Evolutionary conservation across 1,140 invertebrate genomes (phyloP), one percentile per base, ranked within the genome.

Genomic region (Andricus grossulariae): DNA sequence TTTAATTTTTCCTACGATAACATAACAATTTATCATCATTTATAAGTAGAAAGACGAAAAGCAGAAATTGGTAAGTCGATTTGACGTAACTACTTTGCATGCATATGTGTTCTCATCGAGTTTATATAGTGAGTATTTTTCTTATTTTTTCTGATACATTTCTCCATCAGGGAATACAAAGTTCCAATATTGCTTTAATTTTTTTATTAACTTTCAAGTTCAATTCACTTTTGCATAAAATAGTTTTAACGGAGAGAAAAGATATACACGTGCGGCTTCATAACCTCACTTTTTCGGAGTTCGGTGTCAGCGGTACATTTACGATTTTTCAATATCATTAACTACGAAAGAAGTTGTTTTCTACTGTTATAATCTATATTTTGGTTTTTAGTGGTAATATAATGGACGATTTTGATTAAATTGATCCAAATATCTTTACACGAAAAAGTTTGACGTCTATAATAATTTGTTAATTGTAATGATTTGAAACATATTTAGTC

Each of bases 71-170:
- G 60, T 66, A 16, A 66, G 60, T 66, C 25, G 7, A 39, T 66
- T 66, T 39, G 25, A 66, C 60, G 60, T 45, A 45, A 45, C 57
- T 25, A 60, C 21, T 60, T 45, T 66, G 60, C 60, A 16, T 66
- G 60, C 60, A 66, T 66, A 66, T 66, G 60, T 39, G 13, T 16
- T 45, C 39, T 8, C 39, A 5, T 45, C 39, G 6, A 45, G 0
- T 16, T 66, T 39, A n/a, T 5, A 66, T 16, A 4, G n/a, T 66
- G 16, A 5, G 2, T 66, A 39, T 66, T 32, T 39, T 39, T 39
- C 6, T 3, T 66, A 39, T 15, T 39, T 66, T 32, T 66, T 25
- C 5, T 60, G 16, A 39, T 32, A 45, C 6, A 45, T 45, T 45
- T 66, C 13, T n/a, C n/a, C 3, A 66, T 39, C 15, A 66, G 16